Evolutionary conservation across 1,140 invertebrate genomes (phyloP).

Genomic region (Mamestra configurata): DNA sequence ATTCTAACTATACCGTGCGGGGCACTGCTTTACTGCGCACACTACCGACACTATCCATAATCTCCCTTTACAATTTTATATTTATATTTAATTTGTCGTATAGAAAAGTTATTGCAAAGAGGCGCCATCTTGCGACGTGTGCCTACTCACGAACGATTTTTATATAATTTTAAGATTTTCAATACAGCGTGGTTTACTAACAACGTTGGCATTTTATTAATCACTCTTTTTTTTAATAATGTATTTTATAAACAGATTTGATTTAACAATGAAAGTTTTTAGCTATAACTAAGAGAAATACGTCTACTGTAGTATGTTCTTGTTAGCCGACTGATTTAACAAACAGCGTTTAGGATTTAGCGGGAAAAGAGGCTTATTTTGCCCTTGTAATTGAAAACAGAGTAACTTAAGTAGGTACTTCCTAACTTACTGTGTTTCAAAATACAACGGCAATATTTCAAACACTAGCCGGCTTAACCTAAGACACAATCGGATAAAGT

Average conservation of each 20-base stretch:
- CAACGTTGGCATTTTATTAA: constrained; percentile 27
- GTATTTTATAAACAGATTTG: neutral
- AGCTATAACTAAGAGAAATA: constrained; percentile 15
- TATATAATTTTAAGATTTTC: constrained; percentile 53
- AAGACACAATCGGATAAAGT: neutral
- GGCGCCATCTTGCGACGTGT: constrained; percentile 41
- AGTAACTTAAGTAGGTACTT: too few species aligned
- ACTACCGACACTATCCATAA: constrained; percentile 57
- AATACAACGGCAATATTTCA: neutral
- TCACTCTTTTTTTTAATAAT: neutral
- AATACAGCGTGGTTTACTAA: constrained; percentile 52
- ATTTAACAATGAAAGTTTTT: neutral
- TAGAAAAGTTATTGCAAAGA: constrained; percentile 73
- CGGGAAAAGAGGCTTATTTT: neutral
- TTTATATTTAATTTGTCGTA: constrained; percentile 62
- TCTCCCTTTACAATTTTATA: constrained; percentile 55
- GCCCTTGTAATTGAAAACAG: too few species aligned
- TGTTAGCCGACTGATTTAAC: neutral
- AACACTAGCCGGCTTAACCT: neutral
- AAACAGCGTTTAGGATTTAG: neutral
- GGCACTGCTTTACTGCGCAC: constrained; percentile 42
- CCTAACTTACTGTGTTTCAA: too few species aligned
- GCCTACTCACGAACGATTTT: constrained; percentile 40
- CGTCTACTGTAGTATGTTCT: neutral
- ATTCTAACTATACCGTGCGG: neutral